These are phyloP conservation scores for Ciconia nigra DNA, from an alignment of 2,797 vertebrate genomes.

Conservation along the genomic window DNA sequence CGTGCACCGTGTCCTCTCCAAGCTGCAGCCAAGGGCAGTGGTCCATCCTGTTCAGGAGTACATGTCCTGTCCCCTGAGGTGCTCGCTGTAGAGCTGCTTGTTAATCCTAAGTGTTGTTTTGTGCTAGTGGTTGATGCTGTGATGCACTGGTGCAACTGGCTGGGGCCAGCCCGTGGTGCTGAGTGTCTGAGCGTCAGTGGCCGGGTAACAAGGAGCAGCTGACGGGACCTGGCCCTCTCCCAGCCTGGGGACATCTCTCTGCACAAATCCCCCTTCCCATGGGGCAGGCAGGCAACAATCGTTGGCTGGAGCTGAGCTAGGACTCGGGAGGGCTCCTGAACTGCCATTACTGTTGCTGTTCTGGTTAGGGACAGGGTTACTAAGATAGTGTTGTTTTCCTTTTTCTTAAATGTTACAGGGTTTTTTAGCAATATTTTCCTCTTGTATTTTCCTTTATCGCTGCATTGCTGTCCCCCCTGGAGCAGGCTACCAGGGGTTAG, in stretches of 20 bases:
- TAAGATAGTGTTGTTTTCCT: not conserved
- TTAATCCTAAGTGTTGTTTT: not conserved
- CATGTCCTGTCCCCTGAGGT: rapidly evolving
- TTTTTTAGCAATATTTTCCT: not conserved
- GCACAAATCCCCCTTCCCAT: not conserved
- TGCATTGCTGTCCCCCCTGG: not conserved
- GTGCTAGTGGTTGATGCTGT: not conserved
- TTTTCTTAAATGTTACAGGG: constrained; percentile 17
- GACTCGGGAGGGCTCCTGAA: not conserved
- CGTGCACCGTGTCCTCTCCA: not conserved
- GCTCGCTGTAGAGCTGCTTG: not conserved
- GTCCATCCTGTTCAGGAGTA: not conserved
- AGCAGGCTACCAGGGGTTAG: not conserved
- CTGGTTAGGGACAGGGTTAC: not conserved
- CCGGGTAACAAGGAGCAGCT: rapidly evolving
- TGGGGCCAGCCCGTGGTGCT: not conserved
- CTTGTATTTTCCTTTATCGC: not conserved
- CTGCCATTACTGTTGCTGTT: not conserved
- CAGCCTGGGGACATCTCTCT: no score
- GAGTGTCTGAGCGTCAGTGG: not conserved
- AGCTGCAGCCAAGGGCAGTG: not conserved
- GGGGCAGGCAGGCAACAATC: not conserved
- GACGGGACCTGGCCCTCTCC: not conserved
- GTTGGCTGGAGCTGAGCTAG: not conserved
- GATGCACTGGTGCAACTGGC: not conserved